Conservation (phyloP, 2,888 invertebrate species). For the Melinaea menophilus region DNA sequence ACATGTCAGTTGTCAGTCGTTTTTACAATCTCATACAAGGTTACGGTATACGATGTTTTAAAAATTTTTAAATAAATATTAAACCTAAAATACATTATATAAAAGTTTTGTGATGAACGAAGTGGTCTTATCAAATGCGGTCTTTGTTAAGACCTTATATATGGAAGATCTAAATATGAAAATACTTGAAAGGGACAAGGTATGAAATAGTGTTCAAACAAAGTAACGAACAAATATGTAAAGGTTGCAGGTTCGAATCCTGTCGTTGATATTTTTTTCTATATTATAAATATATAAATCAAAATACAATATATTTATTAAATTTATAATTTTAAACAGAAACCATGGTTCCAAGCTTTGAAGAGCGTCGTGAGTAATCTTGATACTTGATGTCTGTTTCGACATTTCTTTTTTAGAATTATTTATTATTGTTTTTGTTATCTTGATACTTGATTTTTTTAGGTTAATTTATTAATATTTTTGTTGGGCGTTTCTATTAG, state of each 20-base stretch:
- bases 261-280: no score
- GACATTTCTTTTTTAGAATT: not conserved
- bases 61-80: no score
- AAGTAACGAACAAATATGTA: no score
- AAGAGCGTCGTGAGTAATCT: conserved; percentile 71
- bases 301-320: conserved; percentile 11
- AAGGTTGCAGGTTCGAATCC: no score
- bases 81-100: not conserved
- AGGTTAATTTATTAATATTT: not conserved
- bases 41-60: no score
- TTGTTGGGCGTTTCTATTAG: conserved; percentile 4
- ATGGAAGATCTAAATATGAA: conserved; percentile 36
- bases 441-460: conserved; percentile 14
- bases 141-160: conserved; percentile 39
- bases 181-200: no score
- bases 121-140: conserved; percentile 8
- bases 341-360: conserved; percentile 75
- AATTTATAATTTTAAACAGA: conserved; percentile 43
- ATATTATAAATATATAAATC: conserved; percentile 1
- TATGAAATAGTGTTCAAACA: no score
- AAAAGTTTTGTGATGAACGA: conserved; percentile 2
- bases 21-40: not conserved
- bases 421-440: conserved; percentile 20
- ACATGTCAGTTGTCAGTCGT: conserved; percentile 15
- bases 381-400: conserved; percentile 1